Conservation (phyloP, 2,888 invertebrate species). For the Allolobophora icterica region DNA sequence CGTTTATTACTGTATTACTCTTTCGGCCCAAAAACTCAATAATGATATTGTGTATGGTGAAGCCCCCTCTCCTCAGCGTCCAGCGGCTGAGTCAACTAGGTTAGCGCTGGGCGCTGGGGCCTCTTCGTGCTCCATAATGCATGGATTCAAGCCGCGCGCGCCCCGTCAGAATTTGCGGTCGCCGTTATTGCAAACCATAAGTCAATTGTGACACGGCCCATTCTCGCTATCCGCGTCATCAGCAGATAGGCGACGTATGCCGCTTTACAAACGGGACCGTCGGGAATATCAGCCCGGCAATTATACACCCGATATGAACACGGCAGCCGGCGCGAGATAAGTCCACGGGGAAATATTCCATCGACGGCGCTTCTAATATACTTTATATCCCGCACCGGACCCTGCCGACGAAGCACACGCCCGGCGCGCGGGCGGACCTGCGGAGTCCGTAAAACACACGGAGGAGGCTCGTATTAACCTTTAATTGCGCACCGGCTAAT, state of each 20-base stretch:
- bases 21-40: not conserved
- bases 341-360: conserved; percentile 24
- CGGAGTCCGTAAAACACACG: not conserved
- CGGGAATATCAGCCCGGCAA: not conserved
- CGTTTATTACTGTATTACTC: conserved; percentile 13
- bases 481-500: conserved; percentile 6
- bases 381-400: conserved; percentile 7
- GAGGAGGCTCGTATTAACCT: conserved; percentile 1
- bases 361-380: conserved; percentile 14
- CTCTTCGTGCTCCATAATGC: conserved; percentile 1
- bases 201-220: not conserved
- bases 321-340: not conserved
- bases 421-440: not conserved
- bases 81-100: conserved; percentile 17
- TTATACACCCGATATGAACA: conserved; percentile 10
- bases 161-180: not conserved
- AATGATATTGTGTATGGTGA: conserved; percentile 23
- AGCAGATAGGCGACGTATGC: not conserved
- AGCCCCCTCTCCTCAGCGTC: not conserved
- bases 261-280: not conserved
- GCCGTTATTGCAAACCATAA: not conserved
- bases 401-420: not conserved
- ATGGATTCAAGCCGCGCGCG: conserved; percentile 4
- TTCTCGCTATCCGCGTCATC: not conserved
- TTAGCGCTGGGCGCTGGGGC: not conserved